A percentile compares a stretch with the other conserved stretches of the same genome.
phyloP scores from a whole-genome alignment of 2,113 vertebrate species.

The Rousettus leschenaultii region DNA sequence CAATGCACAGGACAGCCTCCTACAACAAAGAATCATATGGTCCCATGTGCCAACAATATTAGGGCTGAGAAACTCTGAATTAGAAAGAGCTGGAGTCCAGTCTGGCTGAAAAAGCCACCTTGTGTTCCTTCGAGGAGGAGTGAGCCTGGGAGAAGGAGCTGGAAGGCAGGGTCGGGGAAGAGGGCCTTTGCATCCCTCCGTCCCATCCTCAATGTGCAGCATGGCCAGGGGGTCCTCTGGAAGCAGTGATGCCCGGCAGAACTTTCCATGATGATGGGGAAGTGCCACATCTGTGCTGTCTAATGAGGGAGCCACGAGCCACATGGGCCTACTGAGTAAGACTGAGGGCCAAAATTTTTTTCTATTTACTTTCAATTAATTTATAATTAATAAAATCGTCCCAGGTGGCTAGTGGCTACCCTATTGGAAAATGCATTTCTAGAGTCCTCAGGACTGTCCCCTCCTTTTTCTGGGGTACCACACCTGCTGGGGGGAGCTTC shows the following conservation, averaged over 20 bases:
- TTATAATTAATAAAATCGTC: not conserved
- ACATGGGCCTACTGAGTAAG: not conserved
- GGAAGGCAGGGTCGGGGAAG: not conserved
- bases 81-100: not conserved
- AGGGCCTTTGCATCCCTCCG: not conserved
- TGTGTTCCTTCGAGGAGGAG: not conserved
- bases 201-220: not conserved
- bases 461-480: not conserved
- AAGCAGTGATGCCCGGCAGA: accelerated
- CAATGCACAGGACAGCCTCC: too few relatives aligned
- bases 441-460: not conserved
- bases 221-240: not conserved
- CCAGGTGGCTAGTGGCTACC: not conserved
- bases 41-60: not conserved
- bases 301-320: not conserved
- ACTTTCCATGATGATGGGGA: not conserved
- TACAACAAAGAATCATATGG: not conserved
- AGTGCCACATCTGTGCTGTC: not conserved
- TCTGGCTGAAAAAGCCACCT: not conserved
- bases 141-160: not conserved
- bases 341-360: not conserved
- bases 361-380: not conserved
- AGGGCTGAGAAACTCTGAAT: not conserved
- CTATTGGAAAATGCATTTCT: not conserved
- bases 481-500: not conserved